Percentiles rank a stretch among this genome's conserved stretches.
Evolutionary conservation across 2,113 vertebrate species (phyloP).

Genomic region (Notiomystis cincta): DNA sequence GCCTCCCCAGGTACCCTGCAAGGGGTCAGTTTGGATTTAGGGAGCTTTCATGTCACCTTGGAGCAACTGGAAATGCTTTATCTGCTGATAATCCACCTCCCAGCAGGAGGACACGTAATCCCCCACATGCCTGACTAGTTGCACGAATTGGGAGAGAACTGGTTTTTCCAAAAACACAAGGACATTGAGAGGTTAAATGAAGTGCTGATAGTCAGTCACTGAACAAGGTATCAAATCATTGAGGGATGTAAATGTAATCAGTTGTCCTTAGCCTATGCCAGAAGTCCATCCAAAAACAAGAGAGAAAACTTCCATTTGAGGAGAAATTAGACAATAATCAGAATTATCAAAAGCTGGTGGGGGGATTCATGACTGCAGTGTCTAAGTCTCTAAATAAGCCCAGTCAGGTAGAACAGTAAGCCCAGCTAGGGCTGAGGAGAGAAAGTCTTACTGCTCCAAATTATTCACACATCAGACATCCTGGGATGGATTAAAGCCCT

Average conservation of each 20-base stretch:
- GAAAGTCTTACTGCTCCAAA: background rate
- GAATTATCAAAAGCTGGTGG: background rate
- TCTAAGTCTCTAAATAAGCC: background rate
- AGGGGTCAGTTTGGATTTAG: fast-evolving
- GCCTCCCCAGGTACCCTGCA: fast-evolving
- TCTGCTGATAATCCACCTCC: background rate
- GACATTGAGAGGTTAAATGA: background rate
- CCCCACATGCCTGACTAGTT: background rate
- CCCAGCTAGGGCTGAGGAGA: background rate
- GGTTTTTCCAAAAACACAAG: background rate
- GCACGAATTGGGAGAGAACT: background rate
- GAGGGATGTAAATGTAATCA: background rate
- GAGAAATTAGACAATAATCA: background rate
- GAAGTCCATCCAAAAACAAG: background rate
- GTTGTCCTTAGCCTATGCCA: background rate
- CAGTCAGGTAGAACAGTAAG: background rate
- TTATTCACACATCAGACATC: background rate
- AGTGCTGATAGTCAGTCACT: background rate
- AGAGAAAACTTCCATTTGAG: background rate
- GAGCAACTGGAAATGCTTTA: background rate
- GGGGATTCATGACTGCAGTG: background rate
- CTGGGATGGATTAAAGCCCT: constrained; percentile 1
- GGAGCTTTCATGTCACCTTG: background rate
- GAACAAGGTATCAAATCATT: background rate
- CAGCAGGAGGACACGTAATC: background rate